These are phyloP conservation scores for Catharus ustulatus DNA, from an alignment of 2,797 vertebrate species.

Conservation along the genomic window DNA sequence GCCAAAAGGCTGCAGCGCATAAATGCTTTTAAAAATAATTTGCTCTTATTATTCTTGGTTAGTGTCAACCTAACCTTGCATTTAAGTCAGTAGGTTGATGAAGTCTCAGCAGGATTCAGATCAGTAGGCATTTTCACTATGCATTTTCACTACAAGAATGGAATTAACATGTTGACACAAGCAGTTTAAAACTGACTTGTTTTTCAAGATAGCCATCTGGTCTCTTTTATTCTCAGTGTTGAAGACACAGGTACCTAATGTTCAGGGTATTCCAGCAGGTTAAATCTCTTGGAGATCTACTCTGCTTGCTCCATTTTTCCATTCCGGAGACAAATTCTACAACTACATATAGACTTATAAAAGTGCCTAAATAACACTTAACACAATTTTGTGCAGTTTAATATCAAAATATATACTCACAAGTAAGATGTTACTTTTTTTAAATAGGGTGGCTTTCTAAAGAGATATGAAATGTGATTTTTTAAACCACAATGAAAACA, in stretches of 20 bases:
- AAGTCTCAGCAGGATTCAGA: background rate
- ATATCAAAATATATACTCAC: background rate
- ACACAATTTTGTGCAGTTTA: background rate
- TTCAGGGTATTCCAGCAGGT: background rate
- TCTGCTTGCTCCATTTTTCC: background rate
- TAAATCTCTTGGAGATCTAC: background rate
- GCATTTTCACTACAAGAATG: background rate
- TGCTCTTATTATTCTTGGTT: background rate
- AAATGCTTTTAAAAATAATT: background rate
- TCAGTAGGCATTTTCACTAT: background rate
- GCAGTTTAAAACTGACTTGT: background rate
- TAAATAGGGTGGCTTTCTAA: background rate
- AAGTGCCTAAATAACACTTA: background rate
- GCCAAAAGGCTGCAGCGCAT: background rate
- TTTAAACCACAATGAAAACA: background rate
- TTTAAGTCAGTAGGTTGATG: background rate
- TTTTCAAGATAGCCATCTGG: background rate
- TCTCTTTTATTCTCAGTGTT: background rate
- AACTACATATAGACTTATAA: background rate
- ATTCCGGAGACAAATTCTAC: background rate
- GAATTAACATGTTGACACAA: background rate
- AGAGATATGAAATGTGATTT: background rate
- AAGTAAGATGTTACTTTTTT: background rate
- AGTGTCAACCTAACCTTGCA: background rate
- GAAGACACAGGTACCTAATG: background rate